Percentiles rank a stretch among this genome's conserved stretches.
Conservation (phyloP, 1,140 invertebrate species). For the Scaptomyza montana region DNA sequence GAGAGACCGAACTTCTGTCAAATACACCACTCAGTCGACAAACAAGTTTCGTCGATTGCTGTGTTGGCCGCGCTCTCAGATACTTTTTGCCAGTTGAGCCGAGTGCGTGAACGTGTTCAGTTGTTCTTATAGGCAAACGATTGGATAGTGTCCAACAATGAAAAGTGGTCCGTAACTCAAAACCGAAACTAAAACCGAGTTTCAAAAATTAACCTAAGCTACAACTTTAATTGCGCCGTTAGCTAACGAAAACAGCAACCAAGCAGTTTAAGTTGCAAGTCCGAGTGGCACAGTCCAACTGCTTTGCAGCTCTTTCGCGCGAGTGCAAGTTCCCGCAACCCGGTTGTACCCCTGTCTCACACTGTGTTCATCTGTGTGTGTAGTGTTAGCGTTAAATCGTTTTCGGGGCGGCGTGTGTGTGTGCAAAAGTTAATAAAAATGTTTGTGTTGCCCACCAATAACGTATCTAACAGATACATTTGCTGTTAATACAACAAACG, state of each 20-base stretch:
- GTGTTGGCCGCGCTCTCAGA: conserved; percentile 44
- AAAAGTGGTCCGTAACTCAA: neutral
- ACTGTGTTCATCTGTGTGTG: neutral
- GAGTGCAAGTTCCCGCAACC: conserved; percentile 13
- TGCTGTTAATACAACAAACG: conserved; percentile 13
- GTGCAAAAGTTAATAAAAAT: conserved; percentile 59
- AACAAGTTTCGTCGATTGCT: conserved; percentile 48
- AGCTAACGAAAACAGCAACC: neutral
- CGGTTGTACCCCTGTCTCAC: neutral
- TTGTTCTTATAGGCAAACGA: conserved; percentile 52
- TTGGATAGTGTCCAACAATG: conserved; percentile 2
- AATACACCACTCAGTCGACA: conserved; percentile 30
- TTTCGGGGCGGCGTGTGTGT: conserved; percentile 33
- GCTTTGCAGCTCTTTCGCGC: conserved; percentile 8
- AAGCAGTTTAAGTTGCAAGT: conserved; percentile 11
- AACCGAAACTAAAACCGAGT: conserved; percentile 9
- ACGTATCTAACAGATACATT: conserved; percentile 49
- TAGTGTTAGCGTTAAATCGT: conserved; percentile 23
- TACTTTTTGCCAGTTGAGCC: conserved; percentile 58
- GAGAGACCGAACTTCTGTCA: conserved; percentile 2
- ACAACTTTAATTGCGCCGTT: conserved; percentile 23
- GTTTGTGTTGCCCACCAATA: conserved; percentile 35
- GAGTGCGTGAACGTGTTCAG: conserved; percentile 61
- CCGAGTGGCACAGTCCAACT: conserved; percentile 5
- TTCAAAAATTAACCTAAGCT: conserved; percentile 6